Conservation (phyloP, 2,797 vertebrate genomes). For the Rhinogobio ventralis region DNA sequence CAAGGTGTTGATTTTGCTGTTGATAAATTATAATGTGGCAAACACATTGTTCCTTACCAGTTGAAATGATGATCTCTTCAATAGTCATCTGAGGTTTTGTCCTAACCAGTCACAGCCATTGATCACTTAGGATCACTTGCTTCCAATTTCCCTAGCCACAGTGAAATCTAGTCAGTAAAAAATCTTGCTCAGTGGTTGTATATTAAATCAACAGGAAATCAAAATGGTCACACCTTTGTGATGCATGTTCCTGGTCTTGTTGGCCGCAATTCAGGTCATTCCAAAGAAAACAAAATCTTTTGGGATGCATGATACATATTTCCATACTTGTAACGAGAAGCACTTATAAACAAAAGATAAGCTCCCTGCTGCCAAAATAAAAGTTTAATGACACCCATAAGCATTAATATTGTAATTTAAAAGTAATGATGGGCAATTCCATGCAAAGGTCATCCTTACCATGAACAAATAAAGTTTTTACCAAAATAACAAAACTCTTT, state of each 20-base stretch:
- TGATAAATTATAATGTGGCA: neutral
- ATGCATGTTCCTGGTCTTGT: neutral
- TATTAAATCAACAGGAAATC: slow-evolving; percentile 13
- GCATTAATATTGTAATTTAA: neutral
- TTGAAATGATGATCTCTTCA: neutral
- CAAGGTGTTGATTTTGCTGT: neutral
- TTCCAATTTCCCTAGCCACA: neutral
- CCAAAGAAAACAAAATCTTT: neutral
- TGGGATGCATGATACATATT: neutral
- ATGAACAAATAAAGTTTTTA: too few relatives aligned
- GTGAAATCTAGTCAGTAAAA: neutral
- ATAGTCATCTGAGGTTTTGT: neutral
- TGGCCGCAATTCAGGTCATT: neutral
- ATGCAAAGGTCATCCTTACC: too few relatives aligned
- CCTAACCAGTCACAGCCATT: neutral
- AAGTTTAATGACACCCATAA: neutral
- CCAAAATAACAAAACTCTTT: too few relatives aligned
- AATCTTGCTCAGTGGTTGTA: slow-evolving; percentile 6
- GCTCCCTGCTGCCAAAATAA: neutral
- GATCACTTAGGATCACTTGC: neutral
- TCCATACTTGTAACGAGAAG: neutral
- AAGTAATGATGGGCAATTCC: too few relatives aligned
- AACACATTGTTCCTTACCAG: neutral
- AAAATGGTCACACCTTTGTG: neutral
- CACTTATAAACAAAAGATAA: neutral